Percentiles rank a stretch among this genome's conserved stretches.
phyloP scores from a whole-genome alignment of 1,140 invertebrate genomes.

The Bathynomus jamesi region DNA sequence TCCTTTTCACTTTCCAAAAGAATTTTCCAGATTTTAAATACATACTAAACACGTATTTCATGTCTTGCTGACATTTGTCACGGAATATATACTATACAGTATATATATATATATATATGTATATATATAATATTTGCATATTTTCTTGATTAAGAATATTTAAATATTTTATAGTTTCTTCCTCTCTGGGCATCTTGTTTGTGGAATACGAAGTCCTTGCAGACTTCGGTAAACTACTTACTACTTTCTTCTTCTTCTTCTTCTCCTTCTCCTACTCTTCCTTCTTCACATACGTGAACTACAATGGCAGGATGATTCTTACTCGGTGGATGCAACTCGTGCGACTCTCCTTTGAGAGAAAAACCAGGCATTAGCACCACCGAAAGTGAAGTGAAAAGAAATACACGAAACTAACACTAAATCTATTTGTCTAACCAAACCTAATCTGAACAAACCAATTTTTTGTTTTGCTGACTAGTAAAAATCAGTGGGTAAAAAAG shows the following conservation, averaged over 20 bases:
- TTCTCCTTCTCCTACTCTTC: too few species aligned
- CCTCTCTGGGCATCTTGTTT: not conserved
- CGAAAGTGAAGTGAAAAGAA: conserved; percentile 4
- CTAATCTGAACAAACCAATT: too few species aligned
- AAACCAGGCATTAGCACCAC: not conserved
- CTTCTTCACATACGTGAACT: conserved; percentile 63
- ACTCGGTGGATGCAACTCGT: conserved; percentile 73
- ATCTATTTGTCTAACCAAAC: not conserved
- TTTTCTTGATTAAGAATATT: not conserved
- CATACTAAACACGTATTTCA: too few species aligned
- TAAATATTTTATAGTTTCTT: not conserved
- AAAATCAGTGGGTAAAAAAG: too few species aligned
- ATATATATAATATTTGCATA: not conserved
- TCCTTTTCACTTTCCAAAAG: too few species aligned
- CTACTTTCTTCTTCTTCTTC: too few species aligned
- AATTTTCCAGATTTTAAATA: too few species aligned
- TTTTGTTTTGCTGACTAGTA: too few species aligned
- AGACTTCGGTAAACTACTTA: not conserved
- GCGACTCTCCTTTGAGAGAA: conserved; percentile 45
- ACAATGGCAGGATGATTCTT: conserved; percentile 81
- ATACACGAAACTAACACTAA: not conserved
- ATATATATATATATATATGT: conserved; percentile 1
- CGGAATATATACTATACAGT: too few species aligned
- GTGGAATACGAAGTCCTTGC: not conserved
- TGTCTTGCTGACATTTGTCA: too few species aligned